These are phyloP conservation scores for Seriola aureovittata DNA, from an alignment of 2,113 vertebrate species.

Conservation along the genomic window DNA sequence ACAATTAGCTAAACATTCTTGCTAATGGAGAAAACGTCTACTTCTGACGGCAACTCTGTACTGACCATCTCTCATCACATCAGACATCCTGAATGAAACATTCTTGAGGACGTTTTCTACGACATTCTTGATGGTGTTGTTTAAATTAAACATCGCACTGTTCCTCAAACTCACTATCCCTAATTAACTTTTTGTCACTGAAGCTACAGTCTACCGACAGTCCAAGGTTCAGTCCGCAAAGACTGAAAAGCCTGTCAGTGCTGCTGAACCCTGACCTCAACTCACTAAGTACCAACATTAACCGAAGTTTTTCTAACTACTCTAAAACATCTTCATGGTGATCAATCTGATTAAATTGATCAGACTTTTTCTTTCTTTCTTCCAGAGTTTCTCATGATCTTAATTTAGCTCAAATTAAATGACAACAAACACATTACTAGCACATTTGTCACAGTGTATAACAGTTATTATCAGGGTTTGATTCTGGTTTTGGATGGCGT, in stretches of 20 bases:
- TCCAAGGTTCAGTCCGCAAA: not conserved
- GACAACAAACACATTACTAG: not conserved
- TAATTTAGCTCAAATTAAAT: constrained; percentile 1
- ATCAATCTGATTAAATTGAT: not conserved
- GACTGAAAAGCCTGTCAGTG: not conserved
- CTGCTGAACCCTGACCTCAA: not conserved
- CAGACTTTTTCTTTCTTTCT: not conserved
- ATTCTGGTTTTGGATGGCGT: not conserved
- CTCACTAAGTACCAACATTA: not conserved
- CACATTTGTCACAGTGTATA: not conserved
- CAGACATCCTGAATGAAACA: not conserved
- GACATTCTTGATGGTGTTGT: not conserved
- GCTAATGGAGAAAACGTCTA: not conserved
- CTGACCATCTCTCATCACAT: not conserved
- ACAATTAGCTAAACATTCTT: not conserved
- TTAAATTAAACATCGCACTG: not conserved
- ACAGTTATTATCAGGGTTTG: not conserved
- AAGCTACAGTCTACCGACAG: not conserved
- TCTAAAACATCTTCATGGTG: not conserved
- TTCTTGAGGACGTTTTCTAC: not conserved
- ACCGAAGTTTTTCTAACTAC: not conserved
- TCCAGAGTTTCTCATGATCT: not conserved
- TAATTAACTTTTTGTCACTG: not conserved
- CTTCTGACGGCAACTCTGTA: not conserved
- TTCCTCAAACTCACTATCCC: not conserved